Evolutionary conservation across 2,113 vertebrate genomes (phyloP).

Genomic region (Oostethus manadensis): DNA sequence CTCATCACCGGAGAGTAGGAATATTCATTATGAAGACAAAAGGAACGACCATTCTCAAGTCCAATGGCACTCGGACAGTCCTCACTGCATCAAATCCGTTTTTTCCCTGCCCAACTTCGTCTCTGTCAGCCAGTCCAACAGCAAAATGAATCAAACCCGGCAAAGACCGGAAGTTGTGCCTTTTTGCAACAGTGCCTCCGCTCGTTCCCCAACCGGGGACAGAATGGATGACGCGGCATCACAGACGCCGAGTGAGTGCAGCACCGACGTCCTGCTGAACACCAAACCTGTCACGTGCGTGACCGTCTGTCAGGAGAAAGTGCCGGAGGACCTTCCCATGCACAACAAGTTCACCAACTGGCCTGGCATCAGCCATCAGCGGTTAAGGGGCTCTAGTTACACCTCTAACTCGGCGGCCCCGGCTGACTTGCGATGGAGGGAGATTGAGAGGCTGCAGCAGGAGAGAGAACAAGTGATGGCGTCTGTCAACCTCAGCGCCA

Average conservation of each 20-base stretch:
- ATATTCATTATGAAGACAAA: constrained; percentile 6
- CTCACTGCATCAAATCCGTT: constrained; percentile 10
- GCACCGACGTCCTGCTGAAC: constrained; percentile 77
- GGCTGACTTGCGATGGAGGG: constrained; percentile 56
- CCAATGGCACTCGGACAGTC: constrained; percentile 8
- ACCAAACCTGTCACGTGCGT: constrained; percentile 30
- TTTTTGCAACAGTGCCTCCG: constrained; percentile 20
- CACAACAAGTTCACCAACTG: constrained; percentile 91
- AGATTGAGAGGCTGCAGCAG: constrained; percentile 72
- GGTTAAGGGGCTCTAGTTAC: constrained; percentile 22
- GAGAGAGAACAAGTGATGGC: constrained; percentile 82
- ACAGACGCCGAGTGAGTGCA: constrained; percentile 75
- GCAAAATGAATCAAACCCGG: constrained; percentile 1
- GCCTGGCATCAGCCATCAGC: constrained; percentile 73
- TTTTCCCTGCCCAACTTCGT: constrained; percentile 10
- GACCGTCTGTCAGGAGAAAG: constrained; percentile 1
- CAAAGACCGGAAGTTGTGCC: constrained; percentile 12
- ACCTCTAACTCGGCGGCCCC: constrained; percentile 21
- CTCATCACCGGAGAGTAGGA: constrained; percentile 24
- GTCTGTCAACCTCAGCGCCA: constrained; percentile 75
- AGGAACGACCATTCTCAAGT: background rate
- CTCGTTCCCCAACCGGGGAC: constrained; percentile 40
- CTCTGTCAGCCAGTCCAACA: constrained; percentile 13
- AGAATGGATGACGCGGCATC: constrained; percentile 63
- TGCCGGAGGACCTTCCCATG: constrained; percentile 76